Conservation (phyloP, 2,113 vertebrate species). For the Hepsetus odoe region DNA sequence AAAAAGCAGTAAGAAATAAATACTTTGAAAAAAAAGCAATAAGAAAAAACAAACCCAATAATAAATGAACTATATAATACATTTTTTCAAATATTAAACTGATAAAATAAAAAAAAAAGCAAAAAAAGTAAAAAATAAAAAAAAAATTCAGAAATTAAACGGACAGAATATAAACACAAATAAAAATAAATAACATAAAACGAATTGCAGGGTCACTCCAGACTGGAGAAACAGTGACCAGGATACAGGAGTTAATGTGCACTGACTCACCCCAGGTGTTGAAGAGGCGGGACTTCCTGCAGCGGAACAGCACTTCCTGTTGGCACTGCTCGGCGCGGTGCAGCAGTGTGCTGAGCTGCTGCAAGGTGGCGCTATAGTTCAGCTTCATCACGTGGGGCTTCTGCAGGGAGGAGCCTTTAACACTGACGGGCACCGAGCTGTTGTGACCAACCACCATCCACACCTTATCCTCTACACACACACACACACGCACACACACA, state of each 20-base stretch:
- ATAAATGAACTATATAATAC: no score
- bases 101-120: no score
- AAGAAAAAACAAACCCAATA: no score
- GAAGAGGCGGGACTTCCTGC: constrained; percentile 81
- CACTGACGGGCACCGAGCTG: constrained; percentile 72
- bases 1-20: no score
- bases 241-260: no score
- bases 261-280: constrained; percentile 81
- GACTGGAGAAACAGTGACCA: not conserved
- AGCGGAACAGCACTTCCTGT: constrained; percentile 82
- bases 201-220: no score
- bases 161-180: no score
- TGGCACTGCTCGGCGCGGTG: constrained; percentile 80
- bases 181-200: no score
- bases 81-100: no score
- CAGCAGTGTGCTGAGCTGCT: constrained; percentile 81
- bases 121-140: no score
- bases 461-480: constrained; percentile 79
- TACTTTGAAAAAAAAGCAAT: no score
- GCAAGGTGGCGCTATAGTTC: constrained; percentile 76
- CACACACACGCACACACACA: not conserved
- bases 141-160: no score
- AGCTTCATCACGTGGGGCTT: constrained; percentile 77
- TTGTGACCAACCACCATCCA: constrained; percentile 84
- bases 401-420: constrained; percentile 63